Evolutionary conservation across 2,797 vertebrate genomes (phyloP), one percentile per base, ranked within the genome.

Genomic region (Lycodopsis pacificus): DNA sequence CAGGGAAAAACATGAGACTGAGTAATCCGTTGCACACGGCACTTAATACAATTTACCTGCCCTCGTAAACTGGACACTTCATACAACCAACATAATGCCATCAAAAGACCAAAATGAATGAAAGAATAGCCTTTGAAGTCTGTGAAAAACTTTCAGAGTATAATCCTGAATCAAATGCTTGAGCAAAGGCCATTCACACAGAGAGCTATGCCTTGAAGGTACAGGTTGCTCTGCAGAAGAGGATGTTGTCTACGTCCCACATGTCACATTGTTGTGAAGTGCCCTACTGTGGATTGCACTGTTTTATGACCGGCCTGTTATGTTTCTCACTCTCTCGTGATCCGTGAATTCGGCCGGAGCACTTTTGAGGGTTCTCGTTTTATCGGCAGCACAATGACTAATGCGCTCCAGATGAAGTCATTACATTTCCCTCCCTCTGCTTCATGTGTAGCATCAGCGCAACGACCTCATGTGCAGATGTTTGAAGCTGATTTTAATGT

Each of bases 21-120:
- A 81, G 71, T 79, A 80, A 86, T 84, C 80, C 49, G 64, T 38
- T 17, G 76, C 64, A 40, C 49, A 70, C 46, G 66, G 19, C 53
- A 54, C 79, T 81, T 78, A 73, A 81, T 76, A 63, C 49, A 58
- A 80, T 86, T 82, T 73, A 82, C 59, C 56, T 81, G 59, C 48
- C 65, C 77, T 86, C 84, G 73, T 83, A 89, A 87, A 87, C 63
- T 81, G 69, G 69, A 83, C 85, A 65, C 73, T 61, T 79, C 68
- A 51, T 70, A 76, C 36, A 81, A 75, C 36, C 64, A 72, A 77
- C 73, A 76, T 64, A 86, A 90, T 78, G 61, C 62, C 80, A 85
- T 83, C 77, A 84, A 86, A 89, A 83, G 81, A 67, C 49, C 54
- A 22, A 69, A 83, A 75, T 84, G 75, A 90, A 85, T 62, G 46